phyloP scores from a whole-genome alignment of 2,888 invertebrate genomes.

The Tetramorium bicarinatum region DNA sequence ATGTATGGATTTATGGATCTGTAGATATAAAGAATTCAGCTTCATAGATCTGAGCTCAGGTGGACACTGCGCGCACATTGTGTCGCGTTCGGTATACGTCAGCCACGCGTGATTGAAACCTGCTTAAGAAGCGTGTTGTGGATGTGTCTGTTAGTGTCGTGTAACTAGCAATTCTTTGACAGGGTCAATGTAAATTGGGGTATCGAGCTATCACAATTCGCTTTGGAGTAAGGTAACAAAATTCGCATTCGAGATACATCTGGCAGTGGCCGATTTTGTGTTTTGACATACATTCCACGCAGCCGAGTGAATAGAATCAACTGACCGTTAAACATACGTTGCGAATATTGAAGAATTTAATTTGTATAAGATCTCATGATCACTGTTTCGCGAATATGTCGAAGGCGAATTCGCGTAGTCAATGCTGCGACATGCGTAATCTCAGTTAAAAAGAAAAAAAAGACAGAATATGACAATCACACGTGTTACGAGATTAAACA shows the following conservation, averaged over 20 bases:
- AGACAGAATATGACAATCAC: constrained; percentile 54
- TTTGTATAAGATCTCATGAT: background rate
- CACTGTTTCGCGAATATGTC: constrained; percentile 30
- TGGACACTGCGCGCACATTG: constrained; percentile 7
- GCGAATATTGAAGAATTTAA: constrained; percentile 6
- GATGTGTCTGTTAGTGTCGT: constrained; percentile 19
- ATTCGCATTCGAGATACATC: constrained; percentile 8
- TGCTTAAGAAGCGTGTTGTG: constrained; percentile 21
- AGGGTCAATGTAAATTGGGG: constrained; percentile 32
- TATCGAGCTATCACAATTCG: background rate
- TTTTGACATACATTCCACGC: constrained; percentile 33
- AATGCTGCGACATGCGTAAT: constrained; percentile 45
- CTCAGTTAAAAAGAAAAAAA: constrained; percentile 25
- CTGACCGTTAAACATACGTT: background rate
- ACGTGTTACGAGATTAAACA: constrained; percentile 41
- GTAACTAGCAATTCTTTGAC: constrained; percentile 30
- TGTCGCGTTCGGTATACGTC: background rate
- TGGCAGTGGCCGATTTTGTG: constrained; percentile 20
- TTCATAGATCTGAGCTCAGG: constrained; percentile 33
- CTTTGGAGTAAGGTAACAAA: background rate
- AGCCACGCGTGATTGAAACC: constrained; percentile 31
- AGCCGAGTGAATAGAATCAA: constrained; percentile 16
- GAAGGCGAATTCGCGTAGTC: constrained; percentile 13
- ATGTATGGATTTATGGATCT: constrained; percentile 26
- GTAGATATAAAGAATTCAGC: constrained; percentile 15